Conservation (phyloP, 2,797 vertebrate species). For the Tolypeutes matacus region DNA sequence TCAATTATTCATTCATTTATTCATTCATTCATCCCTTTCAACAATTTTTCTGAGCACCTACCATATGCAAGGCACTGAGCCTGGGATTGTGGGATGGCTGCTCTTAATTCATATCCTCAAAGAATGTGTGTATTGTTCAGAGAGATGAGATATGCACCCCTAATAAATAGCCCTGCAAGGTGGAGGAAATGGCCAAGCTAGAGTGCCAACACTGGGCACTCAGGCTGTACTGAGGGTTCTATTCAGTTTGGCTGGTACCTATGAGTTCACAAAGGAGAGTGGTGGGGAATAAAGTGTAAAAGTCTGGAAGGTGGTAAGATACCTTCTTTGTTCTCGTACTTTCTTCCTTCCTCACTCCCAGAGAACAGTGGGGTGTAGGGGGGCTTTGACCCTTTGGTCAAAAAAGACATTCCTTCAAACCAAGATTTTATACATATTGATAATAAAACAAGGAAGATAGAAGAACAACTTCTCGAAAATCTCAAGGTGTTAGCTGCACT, state of each 20-base stretch:
- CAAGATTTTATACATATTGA: background rate
- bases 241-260: background rate
- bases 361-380: background rate
- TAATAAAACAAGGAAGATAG: background rate
- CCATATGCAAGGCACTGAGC: background rate
- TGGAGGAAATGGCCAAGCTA: background rate
- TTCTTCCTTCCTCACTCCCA: background rate
- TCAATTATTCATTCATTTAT: constrained; percentile 15
- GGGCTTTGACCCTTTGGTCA: background rate
- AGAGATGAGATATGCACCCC: background rate
- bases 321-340: background rate
- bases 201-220: background rate
- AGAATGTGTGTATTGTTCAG: background rate
- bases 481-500: background rate
- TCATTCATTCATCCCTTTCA: constrained; percentile 24
- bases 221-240: background rate
- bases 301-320: background rate
- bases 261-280: background rate
- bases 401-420: background rate
- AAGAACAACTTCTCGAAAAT: constrained; percentile 12
- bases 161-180: background rate
- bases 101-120: background rate
- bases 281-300: too few species aligned
- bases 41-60: constrained; percentile 34
- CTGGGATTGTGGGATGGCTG: background rate